A percentile compares a stretch with the other conserved stretches of the same genome.
phyloP scores from a whole-genome alignment of 2,888 invertebrate genomes.

The Magallana nippona region DNA sequence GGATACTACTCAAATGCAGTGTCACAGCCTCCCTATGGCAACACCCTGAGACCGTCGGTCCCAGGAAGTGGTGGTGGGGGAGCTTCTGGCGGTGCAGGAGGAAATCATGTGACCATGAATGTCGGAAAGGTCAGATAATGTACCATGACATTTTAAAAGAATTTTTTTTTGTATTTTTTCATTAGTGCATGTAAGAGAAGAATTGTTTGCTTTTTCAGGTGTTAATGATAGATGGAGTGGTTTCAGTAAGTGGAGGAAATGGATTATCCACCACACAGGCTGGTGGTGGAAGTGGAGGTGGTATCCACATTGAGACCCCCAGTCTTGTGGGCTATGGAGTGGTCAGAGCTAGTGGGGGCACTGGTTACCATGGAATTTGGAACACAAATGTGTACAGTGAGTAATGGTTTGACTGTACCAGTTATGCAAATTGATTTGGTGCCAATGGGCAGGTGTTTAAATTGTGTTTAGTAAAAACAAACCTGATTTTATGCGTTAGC shows the following conservation, averaged over 20 bases:
- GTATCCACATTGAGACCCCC: conserved; percentile 53
- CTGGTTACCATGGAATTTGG: conserved; percentile 32
- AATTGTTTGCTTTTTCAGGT: conserved; percentile 45
- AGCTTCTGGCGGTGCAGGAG: conserved; percentile 61
- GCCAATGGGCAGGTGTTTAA: no score
- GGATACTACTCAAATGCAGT: not conserved
- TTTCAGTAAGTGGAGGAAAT: conserved; percentile 55
- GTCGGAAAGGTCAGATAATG: conserved; percentile 58
- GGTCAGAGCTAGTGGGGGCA: conserved; percentile 63
- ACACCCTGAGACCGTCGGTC: conserved; percentile 49
- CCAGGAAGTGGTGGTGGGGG: conserved; percentile 71
- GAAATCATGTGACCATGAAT: conserved; percentile 56
- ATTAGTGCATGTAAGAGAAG: no score
- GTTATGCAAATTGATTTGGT: no score
- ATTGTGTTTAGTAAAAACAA: no score
- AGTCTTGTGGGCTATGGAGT: conserved; percentile 62
- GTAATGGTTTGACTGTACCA: not conserved
- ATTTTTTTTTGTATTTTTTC: no score
- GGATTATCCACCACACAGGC: conserved; percentile 48
- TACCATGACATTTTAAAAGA: no score
- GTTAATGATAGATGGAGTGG: conserved; percentile 58
- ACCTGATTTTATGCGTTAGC: no score
- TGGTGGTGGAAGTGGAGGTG: conserved; percentile 70
- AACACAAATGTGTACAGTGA: conserved; percentile 7
- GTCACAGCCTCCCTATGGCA: conserved; percentile 55